Percentiles rank a stretch among this genome's conserved stretches.
Conservation (phyloP, 1,140 invertebrate species). For the Diorhabda elongata region DNA sequence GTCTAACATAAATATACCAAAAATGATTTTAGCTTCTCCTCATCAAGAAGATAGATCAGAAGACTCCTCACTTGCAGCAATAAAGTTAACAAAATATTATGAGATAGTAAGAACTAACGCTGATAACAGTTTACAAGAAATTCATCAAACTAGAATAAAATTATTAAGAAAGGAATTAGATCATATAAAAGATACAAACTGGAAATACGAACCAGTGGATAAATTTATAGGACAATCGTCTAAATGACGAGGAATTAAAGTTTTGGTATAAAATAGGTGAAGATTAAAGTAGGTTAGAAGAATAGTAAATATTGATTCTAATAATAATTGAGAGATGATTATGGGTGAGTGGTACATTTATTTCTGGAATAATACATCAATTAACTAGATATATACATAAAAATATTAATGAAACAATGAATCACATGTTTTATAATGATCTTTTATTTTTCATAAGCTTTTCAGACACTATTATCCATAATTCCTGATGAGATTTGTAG, state of each 20-base stretch:
- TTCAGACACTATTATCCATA: too few species aligned
- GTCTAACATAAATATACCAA: constrained; percentile 35
- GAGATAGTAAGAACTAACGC: constrained; percentile 35
- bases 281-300: too few species aligned
- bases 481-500: too few species aligned
- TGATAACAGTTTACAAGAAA: constrained; percentile 40
- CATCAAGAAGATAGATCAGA: constrained; percentile 26
- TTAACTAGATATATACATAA: too few species aligned
- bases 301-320: too few species aligned
- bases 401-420: too few species aligned
- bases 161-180: constrained; percentile 48
- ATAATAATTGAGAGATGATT: too few species aligned
- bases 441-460: too few species aligned
- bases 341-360: too few species aligned
- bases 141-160: constrained; percentile 47
- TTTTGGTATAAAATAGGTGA: too few species aligned
- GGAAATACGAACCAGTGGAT: constrained; percentile 50
- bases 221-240: constrained; percentile 48
- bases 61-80: constrained; percentile 20
- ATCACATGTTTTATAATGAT: too few species aligned
- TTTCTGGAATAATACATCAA: too few species aligned
- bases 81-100: constrained; percentile 30
- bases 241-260: background rate
- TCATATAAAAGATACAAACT: constrained; percentile 47
- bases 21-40: constrained; percentile 37